Conservation (phyloP, 2,888 invertebrate species). For the Rhorus exstirpatorius region DNA sequence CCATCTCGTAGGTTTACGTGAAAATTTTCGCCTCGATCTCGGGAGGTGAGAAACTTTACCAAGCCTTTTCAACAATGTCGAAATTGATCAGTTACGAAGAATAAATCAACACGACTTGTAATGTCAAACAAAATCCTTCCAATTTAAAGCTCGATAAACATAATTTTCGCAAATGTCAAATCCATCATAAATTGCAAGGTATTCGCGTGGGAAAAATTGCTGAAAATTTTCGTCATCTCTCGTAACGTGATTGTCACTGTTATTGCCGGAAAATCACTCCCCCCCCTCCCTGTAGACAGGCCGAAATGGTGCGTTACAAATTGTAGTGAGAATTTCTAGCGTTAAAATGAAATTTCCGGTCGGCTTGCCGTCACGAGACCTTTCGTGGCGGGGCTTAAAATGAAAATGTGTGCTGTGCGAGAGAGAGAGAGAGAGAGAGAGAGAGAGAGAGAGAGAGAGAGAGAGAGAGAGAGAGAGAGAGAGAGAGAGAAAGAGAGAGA, state of each 20-base stretch:
- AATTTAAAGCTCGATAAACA: not conserved
- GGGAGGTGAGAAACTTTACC: slow-evolving; percentile 14
- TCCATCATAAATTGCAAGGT: not conserved
- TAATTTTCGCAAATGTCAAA: not conserved
- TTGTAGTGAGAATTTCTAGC: slow-evolving; percentile 35
- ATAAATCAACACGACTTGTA: slow-evolving; percentile 14
- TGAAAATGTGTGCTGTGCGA: too few species aligned
- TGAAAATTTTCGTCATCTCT: not conserved
- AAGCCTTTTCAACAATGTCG: slow-evolving; percentile 22
- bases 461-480: slow-evolving; percentile 14
- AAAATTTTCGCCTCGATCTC: slow-evolving; percentile 3
- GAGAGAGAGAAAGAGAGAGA: slow-evolving; percentile 13
- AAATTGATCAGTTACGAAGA: not conserved
- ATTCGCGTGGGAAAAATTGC: not conserved
- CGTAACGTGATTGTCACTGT: not conserved
- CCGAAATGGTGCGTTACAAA: slow-evolving; percentile 28
- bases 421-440: slow-evolving; percentile 3
- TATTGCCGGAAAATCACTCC: slow-evolving; percentile 22
- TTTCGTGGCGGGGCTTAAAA: slow-evolving; percentile 54
- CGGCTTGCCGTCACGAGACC: slow-evolving; percentile 55
- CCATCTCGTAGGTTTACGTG: slow-evolving; percentile 28
- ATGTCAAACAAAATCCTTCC: slow-evolving; percentile 10
- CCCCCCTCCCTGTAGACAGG: not conserved
- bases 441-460: not conserved
- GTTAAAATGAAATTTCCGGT: slow-evolving; percentile 59